Conservation (phyloP, 1,140 invertebrate species). For the Magallana angulata region DNA sequence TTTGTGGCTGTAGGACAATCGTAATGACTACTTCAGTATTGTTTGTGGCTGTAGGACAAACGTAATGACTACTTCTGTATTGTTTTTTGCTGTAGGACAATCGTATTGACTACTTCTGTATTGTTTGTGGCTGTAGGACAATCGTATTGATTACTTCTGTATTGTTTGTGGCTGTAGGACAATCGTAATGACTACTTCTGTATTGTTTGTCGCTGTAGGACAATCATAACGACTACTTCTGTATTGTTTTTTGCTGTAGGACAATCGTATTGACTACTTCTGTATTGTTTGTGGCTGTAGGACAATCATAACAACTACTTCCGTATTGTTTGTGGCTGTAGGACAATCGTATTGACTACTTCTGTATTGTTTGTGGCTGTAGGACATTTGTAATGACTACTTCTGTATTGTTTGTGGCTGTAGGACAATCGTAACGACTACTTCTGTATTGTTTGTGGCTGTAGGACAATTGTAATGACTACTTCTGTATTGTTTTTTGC, state of each 20-base stretch:
- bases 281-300: constrained; percentile 80
- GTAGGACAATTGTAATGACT: constrained; percentile 83
- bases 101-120: constrained; percentile 87
- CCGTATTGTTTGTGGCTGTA: constrained; percentile 56
- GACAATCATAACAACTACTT: constrained; percentile 85
- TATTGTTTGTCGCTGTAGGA: constrained; percentile 65
- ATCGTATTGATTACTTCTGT: constrained; percentile 87
- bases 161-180: constrained; percentile 65
- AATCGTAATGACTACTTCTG: constrained; percentile 88
- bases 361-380: constrained; percentile 81
- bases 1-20: constrained; percentile 69
- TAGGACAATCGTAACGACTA: constrained; percentile 83
- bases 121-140: constrained; percentile 67
- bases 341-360: constrained; percentile 84
- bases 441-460: constrained; percentile 91
- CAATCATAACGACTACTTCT: constrained; percentile 86
- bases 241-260: constrained; percentile 76
- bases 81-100: constrained; percentile 68
- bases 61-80: constrained; percentile 87
- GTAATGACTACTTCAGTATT: constrained; percentile 87
- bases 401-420: constrained; percentile 83
- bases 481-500: constrained; percentile 83
- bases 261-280: constrained; percentile 85
- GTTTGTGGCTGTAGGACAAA: constrained; percentile 68
- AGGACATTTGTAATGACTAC: constrained; percentile 83